Conservation (phyloP, 92 coral and sea anemone genomes). For the Zoanthus sociatus region DNA sequence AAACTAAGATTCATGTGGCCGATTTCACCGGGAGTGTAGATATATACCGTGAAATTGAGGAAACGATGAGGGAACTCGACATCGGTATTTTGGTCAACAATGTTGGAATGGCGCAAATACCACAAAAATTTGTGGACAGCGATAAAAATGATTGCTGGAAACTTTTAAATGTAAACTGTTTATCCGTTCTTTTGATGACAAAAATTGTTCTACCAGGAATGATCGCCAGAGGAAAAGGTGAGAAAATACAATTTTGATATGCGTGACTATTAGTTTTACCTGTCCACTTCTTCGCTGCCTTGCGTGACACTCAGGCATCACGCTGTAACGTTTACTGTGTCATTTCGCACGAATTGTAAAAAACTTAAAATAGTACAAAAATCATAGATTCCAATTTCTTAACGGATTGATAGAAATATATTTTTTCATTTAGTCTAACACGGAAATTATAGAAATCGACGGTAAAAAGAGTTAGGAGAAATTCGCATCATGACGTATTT, state of each 20-base stretch:
- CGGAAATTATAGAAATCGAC: too few relatives aligned
- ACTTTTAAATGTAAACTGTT: constrained; percentile 76
- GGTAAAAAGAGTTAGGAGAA: too few relatives aligned
- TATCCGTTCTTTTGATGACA: constrained; percentile 87
- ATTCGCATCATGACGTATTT: too few relatives aligned
- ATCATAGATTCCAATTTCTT: too few relatives aligned
- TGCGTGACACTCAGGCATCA: too few relatives aligned
- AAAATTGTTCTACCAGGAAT: constrained; percentile 78
- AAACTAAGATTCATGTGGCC: constrained; percentile 79
- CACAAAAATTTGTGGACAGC: constrained; percentile 72
- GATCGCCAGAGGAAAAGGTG: constrained; percentile 71
- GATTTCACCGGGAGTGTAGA: constrained; percentile 86
- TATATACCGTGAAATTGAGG: constrained; percentile 78
- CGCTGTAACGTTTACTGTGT: too few relatives aligned
- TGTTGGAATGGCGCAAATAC: constrained; percentile 75
- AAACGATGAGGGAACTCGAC: constrained; percentile 76
- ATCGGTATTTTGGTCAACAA: constrained; percentile 88
- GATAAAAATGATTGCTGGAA: constrained; percentile 72
- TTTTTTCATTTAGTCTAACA: too few relatives aligned
- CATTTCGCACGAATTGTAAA: too few relatives aligned
- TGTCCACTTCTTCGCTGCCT: too few relatives aligned
- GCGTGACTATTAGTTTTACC: too few relatives aligned
- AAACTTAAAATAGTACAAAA: too few relatives aligned
- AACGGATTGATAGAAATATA: too few relatives aligned
- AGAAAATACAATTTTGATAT: neutral